A percentile compares a stretch with the other conserved stretches of the same genome.
Conservation (phyloP, 2,113 vertebrate genomes). For the Zosterops hypoxanthus region DNA sequence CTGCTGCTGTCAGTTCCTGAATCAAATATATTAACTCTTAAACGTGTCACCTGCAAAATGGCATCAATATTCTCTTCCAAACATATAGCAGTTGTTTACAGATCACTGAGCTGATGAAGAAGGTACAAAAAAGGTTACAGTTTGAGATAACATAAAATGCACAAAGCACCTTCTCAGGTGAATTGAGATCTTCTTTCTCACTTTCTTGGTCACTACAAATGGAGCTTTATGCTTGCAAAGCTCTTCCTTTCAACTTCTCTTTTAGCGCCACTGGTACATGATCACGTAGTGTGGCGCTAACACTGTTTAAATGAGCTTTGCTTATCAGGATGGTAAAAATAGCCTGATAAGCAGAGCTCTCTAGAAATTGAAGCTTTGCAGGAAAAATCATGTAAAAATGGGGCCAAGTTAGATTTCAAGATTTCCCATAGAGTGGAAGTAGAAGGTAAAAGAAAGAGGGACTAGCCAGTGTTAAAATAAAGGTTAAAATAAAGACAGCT, state of each 20-base stretch:
- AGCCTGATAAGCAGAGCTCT: background rate
- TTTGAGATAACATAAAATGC: background rate
- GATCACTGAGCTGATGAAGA: background rate
- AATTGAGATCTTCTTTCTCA: background rate
- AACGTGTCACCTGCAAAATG: constrained; percentile 47
- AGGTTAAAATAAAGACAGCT: background rate
- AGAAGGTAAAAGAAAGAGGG: background rate
- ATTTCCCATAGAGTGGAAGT: background rate
- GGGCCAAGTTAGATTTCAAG: background rate
- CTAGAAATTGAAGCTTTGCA: background rate
- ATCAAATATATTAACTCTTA: constrained; percentile 37
- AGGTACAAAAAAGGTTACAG: background rate
- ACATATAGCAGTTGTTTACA: background rate
- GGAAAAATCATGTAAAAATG: background rate
- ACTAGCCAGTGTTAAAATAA: background rate
- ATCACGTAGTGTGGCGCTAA: background rate
- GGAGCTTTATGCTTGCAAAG: background rate
- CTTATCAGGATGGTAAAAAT: background rate
- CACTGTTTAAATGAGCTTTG: background rate
- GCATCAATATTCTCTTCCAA: constrained; percentile 26
- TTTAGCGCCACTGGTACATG: background rate
- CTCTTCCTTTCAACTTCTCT: background rate
- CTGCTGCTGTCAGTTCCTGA: constrained; percentile 38
- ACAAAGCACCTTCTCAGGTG: background rate
- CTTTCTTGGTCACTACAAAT: background rate